These are phyloP conservation scores for Chymomyza procnemis DNA, from an alignment of 2,888 invertebrate species.

Conservation along the genomic window DNA sequence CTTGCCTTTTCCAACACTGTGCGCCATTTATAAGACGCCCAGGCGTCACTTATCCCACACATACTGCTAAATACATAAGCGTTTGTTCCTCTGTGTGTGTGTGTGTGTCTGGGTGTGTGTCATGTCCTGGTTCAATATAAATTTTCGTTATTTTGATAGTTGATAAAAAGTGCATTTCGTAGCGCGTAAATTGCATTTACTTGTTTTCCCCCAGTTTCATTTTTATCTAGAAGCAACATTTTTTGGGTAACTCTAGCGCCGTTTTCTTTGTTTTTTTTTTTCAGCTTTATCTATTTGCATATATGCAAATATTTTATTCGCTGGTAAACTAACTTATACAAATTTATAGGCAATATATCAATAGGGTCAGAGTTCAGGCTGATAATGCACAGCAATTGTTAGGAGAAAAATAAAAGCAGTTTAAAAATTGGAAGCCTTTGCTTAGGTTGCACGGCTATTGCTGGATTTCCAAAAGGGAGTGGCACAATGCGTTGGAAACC, in stretches of 20 bases:
- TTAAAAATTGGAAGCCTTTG: too few relatives aligned
- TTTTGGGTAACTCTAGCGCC: neutral
- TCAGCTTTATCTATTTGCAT: too few relatives aligned
- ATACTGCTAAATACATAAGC: neutral
- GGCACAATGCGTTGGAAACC: too few relatives aligned
- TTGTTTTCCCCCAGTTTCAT: neutral
- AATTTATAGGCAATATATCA: too few relatives aligned
- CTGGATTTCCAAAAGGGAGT: too few relatives aligned
- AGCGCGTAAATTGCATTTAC: slow-evolving; percentile 8
- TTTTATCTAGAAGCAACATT: neutral
- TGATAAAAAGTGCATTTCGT: slow-evolving; percentile 17
- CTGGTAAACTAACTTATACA: too few relatives aligned
- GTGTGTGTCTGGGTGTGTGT: slow-evolving; percentile 4
- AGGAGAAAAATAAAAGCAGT: too few relatives aligned
- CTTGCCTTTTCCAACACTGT: slow-evolving; percentile 20
- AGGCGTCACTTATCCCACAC: neutral
- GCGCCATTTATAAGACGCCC: slow-evolving; percentile 9
- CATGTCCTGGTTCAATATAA: slow-evolving; percentile 8
- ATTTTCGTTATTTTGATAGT: slow-evolving; percentile 17
- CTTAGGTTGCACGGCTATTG: too few relatives aligned
- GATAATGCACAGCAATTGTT: too few relatives aligned
- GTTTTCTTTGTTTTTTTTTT: too few relatives aligned
- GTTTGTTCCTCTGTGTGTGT: neutral
- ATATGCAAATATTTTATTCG: too few relatives aligned
- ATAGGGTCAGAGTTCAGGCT: too few relatives aligned